Percentiles rank a stretch among this genome's conserved stretches.
phyloP scores from a whole-genome alignment of 1,140 invertebrate genomes.

The Chironomus tepperi region DNA sequence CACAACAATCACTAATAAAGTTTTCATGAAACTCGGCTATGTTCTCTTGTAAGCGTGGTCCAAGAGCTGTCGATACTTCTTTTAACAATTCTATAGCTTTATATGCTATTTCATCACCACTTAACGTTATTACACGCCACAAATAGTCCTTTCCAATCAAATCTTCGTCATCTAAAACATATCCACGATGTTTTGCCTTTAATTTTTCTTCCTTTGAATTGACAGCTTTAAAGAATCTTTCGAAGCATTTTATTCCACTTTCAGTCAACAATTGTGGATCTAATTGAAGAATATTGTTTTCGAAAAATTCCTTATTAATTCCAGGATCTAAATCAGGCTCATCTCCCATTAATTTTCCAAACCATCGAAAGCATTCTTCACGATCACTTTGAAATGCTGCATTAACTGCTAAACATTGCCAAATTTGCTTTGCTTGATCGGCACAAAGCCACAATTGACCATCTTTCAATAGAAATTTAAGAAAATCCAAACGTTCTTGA shows the following conservation, averaged over 20 bases:
- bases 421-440: slow-evolving; percentile 94
- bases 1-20: slow-evolving; percentile 82
- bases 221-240: slow-evolving; percentile 92
- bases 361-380: slow-evolving; percentile 97
- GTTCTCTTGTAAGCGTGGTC: slow-evolving; percentile 62
- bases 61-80: slow-evolving; percentile 89
- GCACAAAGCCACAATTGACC: slow-evolving; percentile 93
- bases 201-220: slow-evolving; percentile 93
- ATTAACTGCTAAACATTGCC: slow-evolving; percentile 90
- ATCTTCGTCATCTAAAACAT: slow-evolving; percentile 76
- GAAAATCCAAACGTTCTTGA: slow-evolving; percentile 87
- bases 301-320: slow-evolving; percentile 94
- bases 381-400: slow-evolving; percentile 86
- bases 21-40: slow-evolving; percentile 76
- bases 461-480: slow-evolving; percentile 85
- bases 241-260: slow-evolving; percentile 84
- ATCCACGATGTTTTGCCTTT: slow-evolving; percentile 72
- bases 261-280: slow-evolving; percentile 87
- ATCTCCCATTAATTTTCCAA: slow-evolving; percentile 96
- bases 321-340: slow-evolving; percentile 95
- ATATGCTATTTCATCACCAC: slow-evolving; percentile 83
- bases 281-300: slow-evolving; percentile 87
- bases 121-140: slow-evolving; percentile 85
- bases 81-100: slow-evolving; percentile 85
- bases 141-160: slow-evolving; percentile 94